Evolutionary conservation across 2,888 invertebrate genomes (phyloP), one percentile per base, ranked within the genome.

Genomic region (Pherbina coryleti): DNA sequence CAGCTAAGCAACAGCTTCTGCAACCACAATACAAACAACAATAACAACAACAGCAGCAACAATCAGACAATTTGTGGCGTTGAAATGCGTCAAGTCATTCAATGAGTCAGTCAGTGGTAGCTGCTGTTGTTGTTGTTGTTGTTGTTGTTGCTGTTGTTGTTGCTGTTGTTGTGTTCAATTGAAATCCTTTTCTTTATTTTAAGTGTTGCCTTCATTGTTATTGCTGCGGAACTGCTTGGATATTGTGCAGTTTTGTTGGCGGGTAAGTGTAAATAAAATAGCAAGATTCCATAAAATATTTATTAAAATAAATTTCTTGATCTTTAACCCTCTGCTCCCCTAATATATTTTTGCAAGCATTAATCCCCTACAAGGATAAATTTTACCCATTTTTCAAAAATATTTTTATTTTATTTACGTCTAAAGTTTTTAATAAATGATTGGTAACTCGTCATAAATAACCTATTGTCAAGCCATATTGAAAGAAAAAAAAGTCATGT

Each of bases 81-180:
- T 55, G 37, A 75, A 75, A 66, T 51, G 66, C 49, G 51, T 66
- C 66, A 37, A 75, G 51, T 75, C 74, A 75, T 66, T 17, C 53
- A 8, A 64, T 75, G 74, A 75, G 51, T 75, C 53, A 66, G 51
- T 62, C 34, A 37, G 37, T 67, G 3, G 57, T 19, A 25, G 57
- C 57, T 25, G 25, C 4, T 25, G 19, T 19, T 22, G 57, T 57
- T 22, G 5, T 55, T 55, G 5, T 31, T 37, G 37, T 37, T 37
- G 1, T 66, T 17, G 9, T 28, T 28, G 62, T 7, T 25, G 19
- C 8, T 22, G 57, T 57, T 22, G 5, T 55, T 55, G 5, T 31
- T 37, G 37, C 8, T 37, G 1, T 66, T 17, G 9, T 28, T 28
- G 62, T 7, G 31, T 31, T 44, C 44, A 44, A 44, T 55, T 55